Percentiles rank a stretch among this genome's conserved stretches.
These are phyloP conservation scores for Anthopleura xanthogrammica DNA, from an alignment of 92 coral and sea anemone genomes.

Conservation along the genomic window DNA sequence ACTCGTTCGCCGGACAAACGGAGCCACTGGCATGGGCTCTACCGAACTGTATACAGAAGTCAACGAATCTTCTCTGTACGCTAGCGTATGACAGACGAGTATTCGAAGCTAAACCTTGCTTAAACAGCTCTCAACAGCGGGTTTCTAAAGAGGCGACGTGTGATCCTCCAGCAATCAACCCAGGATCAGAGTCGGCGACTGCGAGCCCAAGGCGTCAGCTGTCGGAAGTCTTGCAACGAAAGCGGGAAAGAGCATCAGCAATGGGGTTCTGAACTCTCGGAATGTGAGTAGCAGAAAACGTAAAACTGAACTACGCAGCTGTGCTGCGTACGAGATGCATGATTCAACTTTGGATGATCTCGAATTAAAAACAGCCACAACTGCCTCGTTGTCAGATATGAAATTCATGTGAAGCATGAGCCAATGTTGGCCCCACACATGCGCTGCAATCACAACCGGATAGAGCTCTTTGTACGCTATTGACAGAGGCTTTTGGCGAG, in stretches of 20 bases:
- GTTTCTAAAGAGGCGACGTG: no score
- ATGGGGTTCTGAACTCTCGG: background rate
- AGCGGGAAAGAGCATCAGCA: no score
- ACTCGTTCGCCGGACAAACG: background rate
- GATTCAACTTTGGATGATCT: background rate
- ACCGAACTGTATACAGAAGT: no score
- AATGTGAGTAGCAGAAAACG: slow-evolving; percentile 2
- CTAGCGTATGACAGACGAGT: no score
- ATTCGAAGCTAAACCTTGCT: no score
- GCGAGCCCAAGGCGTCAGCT: no score
- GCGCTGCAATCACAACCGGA: slow-evolving; percentile 23
- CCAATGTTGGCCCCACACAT: slow-evolving; percentile 5
- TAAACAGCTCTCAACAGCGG: no score
- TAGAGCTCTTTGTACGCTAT: slow-evolving; percentile 45
- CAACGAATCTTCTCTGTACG: no score
- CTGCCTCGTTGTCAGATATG: background rate
- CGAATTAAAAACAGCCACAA: background rate
- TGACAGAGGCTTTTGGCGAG: background rate
- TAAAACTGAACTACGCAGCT: background rate
- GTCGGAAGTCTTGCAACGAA: no score
- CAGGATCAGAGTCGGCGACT: no score
- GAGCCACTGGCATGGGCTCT: background rate
- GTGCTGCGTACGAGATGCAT: slow-evolving; percentile 3
- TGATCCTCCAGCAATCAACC: no score
- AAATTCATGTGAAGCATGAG: background rate